Evolutionary conservation across 2,888 invertebrate genomes (phyloP).

Genomic region (Mesorhabditis spiculigera): DNA sequence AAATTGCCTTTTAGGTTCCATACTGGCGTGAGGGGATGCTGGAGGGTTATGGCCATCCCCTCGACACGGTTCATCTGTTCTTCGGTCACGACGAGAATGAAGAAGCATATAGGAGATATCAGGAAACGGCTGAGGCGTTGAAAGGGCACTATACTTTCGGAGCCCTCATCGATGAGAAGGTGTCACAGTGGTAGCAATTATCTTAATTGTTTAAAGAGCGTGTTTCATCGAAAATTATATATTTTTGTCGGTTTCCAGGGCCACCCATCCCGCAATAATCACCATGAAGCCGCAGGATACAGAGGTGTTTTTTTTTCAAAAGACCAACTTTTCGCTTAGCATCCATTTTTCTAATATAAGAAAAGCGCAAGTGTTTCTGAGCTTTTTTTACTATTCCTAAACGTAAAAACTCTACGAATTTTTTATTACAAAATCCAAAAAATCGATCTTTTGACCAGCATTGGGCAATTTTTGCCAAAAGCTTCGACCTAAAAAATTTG

Average conservation of each 20-base stretch:
- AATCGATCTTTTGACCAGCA: too few species aligned
- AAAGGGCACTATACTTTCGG: background rate
- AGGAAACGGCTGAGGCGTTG: background rate
- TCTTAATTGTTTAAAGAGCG: background rate
- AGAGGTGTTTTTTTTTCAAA: background rate
- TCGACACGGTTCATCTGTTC: background rate
- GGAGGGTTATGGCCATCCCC: background rate
- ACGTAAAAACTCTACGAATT: too few species aligned
- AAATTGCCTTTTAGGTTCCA: background rate
- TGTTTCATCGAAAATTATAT: background rate
- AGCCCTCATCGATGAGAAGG: background rate
- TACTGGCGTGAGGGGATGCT: background rate
- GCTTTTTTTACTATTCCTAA: too few species aligned
- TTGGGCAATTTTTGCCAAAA: too few species aligned
- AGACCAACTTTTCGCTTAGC: too few species aligned
- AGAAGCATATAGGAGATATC: background rate
- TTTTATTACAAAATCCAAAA: too few species aligned
- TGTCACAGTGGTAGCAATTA: background rate
- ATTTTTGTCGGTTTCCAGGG: conserved; percentile 11
- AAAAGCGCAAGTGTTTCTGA: too few species aligned
- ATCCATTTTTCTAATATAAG: too few species aligned
- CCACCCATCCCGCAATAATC: conserved; percentile 30
- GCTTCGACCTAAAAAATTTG: too few species aligned
- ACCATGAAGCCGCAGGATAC: conserved; percentile 30
- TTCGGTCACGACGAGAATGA: background rate